Base-by-base conservation (phyloP, 2,113 vertebrate species). In the Coracopsis vasa region DNA sequence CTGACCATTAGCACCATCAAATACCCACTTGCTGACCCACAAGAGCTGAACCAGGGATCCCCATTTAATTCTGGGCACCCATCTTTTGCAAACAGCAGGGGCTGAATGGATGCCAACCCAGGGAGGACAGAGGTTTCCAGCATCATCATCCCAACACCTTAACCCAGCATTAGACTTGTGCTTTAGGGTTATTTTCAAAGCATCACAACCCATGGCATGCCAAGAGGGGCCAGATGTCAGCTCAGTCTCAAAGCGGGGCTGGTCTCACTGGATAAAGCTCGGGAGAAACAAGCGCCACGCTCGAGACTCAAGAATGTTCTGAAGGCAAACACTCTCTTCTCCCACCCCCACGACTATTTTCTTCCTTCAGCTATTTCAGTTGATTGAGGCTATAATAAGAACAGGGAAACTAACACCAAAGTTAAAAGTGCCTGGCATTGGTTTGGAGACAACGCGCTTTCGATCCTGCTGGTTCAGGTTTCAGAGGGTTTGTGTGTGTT, bases 331-430 rank as follows among this genome's bases (percentile, higher is more conserved):
- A 2, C 0, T 6, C 44, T 65, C 66, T 79, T 48, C 79, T 80
- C 54, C 79, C 61, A 2, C 31, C 56, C 74, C 79, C 10, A 1
- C 60, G 58, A 56, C 56, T 94, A 83, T 86, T 92, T 92, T 86
- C 86, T 66, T 62, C 83, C 69, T 74, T 70, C 4, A 5, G 84
- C 64, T 94, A 95, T 94, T 96, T 91, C 44, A 61, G 91, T 73
- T 80, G 91, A 83, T 80, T 66, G 60, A 62, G 48, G 77, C 89
- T 96, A 95, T 92, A 97, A 95, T 94, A 95, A 96, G 96, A 92
- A 69, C 80, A 69, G 71, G 35, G 83, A 69, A 96, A 74, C 58
- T 28, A 91, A 97, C n/a, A 88, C 85, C 85, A 51, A 90, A 91
- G 86, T 56, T 80, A 70, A 47, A 86, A 90, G 75, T 37, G 58